Conservation (phyloP, 2,888 invertebrate genomes). For the Spialia ferax region DNA sequence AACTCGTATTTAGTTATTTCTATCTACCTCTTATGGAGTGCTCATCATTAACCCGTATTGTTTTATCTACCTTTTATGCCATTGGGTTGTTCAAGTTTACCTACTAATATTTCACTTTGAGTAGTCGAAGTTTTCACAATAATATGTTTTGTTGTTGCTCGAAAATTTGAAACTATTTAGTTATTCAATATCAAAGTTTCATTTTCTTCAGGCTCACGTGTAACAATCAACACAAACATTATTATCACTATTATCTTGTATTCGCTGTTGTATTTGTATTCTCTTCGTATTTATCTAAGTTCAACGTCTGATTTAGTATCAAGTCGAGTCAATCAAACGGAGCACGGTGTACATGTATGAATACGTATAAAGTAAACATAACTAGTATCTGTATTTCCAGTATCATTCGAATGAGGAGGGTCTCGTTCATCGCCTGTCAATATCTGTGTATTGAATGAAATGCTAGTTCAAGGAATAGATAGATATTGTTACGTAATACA, state of each 20-base stretch:
- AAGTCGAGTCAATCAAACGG: not conserved
- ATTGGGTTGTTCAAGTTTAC: no score
- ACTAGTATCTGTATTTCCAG: not conserved
- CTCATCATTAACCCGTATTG: no score
- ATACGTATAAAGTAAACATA: no score
- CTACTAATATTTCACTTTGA: no score
- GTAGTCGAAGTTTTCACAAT: no score
- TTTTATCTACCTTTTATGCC: no score
- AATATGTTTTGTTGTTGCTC: no score
- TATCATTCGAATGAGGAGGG: conserved; percentile 22
- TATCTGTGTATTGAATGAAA: not conserved
- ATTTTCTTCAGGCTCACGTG: not conserved
- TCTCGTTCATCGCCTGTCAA: not conserved
- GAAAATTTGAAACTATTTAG: no score
- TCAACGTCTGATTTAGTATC: conserved; percentile 2
- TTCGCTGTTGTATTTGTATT: not conserved
- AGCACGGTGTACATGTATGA: not conserved
- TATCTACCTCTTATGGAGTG: no score
- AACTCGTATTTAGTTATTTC: no score
- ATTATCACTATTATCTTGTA: not conserved
- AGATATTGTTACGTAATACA: no score
- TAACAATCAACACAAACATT: not conserved
- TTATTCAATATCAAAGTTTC: not conserved
- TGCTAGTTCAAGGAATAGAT: no score
- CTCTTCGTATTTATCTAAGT: not conserved